These are phyloP conservation scores for Pristionchus maxplancki DNA, from an alignment of 2,888 invertebrate species.

Conservation along the genomic window DNA sequence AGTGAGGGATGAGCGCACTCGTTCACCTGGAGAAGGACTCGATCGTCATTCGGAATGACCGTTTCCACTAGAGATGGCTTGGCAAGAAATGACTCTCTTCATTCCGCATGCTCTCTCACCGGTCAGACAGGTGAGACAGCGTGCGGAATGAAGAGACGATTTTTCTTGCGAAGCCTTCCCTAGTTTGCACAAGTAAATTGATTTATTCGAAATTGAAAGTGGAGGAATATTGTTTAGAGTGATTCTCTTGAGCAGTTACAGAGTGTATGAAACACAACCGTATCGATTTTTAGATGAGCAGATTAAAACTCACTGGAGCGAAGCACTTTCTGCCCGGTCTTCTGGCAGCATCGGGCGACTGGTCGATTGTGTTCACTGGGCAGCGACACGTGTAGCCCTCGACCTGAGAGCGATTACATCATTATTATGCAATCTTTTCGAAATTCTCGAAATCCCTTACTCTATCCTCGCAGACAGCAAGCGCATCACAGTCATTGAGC, in stretches of 20 bases:
- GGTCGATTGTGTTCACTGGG: constrained; percentile 72
- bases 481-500: constrained; percentile 75
- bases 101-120: too few species aligned
- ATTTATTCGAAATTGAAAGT: too few species aligned
- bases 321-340: constrained; percentile 74
- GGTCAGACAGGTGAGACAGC: too few species aligned
- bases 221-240: neutral
- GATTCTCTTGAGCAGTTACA: neutral
- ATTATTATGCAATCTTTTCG: neutral
- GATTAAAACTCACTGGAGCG: constrained; percentile 52
- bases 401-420: neutral
- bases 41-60: too few species aligned
- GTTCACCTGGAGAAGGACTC: constrained; percentile 55
- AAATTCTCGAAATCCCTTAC: neutral
- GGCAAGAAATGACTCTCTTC: too few species aligned
- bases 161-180: too few species aligned
- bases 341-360: constrained; percentile 70
- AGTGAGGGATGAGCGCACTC: constrained; percentile 75
- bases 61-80: too few species aligned
- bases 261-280: neutral
- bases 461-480: constrained; percentile 75
- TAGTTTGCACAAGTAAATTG: too few species aligned
- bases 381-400: constrained; percentile 82
- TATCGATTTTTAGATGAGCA: neutral
- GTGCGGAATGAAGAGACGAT: too few species aligned